Evolutionary conservation across 2,888 invertebrate genomes (phyloP).

Genomic region (Choristoneura rosaceana): DNA sequence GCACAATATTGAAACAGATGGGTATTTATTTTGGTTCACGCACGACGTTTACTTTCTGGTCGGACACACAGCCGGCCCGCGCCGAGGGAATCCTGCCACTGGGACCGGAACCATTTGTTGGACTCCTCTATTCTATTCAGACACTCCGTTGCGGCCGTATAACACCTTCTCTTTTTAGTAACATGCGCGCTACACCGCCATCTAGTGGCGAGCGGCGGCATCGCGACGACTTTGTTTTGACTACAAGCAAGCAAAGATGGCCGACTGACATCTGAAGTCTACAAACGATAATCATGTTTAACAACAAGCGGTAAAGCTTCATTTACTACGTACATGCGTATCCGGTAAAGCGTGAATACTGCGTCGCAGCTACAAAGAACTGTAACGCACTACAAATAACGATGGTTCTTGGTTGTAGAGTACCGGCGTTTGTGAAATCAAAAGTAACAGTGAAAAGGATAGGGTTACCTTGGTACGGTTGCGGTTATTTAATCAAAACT

Average conservation of each 20-base stretch:
- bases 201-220: conserved; percentile 51
- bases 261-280: conserved; percentile 36
- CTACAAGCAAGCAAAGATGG: conserved; percentile 35
- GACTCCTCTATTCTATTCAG: conserved; percentile 50
- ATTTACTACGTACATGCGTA: background rate
- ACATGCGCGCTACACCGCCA: conserved; percentile 55
- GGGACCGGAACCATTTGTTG: conserved; percentile 68
- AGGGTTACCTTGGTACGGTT: conserved; percentile 31
- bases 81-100: conserved; percentile 69
- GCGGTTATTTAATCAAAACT: conserved; percentile 32
- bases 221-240: conserved; percentile 36
- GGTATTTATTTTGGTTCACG: conserved; percentile 80
- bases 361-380: background rate
- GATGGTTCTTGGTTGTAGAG: background rate
- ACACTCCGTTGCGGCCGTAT: conserved; percentile 48
- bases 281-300: background rate
- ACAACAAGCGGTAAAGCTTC: background rate
- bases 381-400: background rate
- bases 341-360: conserved; percentile 5
- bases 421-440: conserved; percentile 20
- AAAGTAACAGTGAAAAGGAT: conserved; percentile 39
- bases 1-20: conserved; percentile 83
- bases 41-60: conserved; percentile 58
- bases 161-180: conserved; percentile 71
- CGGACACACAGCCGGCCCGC: conserved; percentile 53